Evolutionary conservation across 2,797 vertebrate species (phyloP), one percentile per base, ranked within the genome.

Genomic region (Tolypeutes matacus): DNA sequence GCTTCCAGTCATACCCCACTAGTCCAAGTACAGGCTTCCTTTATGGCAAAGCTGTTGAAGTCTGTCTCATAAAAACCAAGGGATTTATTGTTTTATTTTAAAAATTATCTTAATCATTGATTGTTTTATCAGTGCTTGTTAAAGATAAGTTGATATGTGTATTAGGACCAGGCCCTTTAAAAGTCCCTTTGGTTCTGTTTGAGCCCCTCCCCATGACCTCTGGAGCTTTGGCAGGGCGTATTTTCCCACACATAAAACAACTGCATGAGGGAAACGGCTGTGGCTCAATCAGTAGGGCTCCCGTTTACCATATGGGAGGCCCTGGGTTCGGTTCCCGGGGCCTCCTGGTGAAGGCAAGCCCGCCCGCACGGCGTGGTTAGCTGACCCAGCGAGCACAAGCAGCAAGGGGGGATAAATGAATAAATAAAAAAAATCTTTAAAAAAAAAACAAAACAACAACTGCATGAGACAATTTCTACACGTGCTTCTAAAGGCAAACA

Each of bases 151-250:
- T 80, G 4, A 42, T 64, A 0, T 56, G 14, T 80, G 51, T 90
- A 0, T 36, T 53, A 12, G 10, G 8, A 39, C 31, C 0, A 2
- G 7, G 13, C 20, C 34, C 42, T 46, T 65, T 36, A 3, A 25
- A 77, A 15, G 49, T 12, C 5, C 2, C 9, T 67, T 62, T 75
- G 58, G 20, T 65, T 84, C 51, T 69, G 29, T 58, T 83, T 53
- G 42, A 69, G n/a, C 25, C 29, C n/a, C 14, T 86, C 25, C 90
- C 13, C 51, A 21, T 72, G 65, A 51, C 11, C 15, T n/a, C 56
- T 20, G 49, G 51, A 76, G 34, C 23, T 49, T 20, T 15, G 51
- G n/a, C 7, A 62, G 67, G 31, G 25, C 53, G 31, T 4, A 18
- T 11, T 31, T 39, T 10, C 62, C 53, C 11, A 51, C 1, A 2